Evolutionary conservation across 2,888 invertebrate genomes (phyloP).

Genomic region (Dynastes hyllus): DNA sequence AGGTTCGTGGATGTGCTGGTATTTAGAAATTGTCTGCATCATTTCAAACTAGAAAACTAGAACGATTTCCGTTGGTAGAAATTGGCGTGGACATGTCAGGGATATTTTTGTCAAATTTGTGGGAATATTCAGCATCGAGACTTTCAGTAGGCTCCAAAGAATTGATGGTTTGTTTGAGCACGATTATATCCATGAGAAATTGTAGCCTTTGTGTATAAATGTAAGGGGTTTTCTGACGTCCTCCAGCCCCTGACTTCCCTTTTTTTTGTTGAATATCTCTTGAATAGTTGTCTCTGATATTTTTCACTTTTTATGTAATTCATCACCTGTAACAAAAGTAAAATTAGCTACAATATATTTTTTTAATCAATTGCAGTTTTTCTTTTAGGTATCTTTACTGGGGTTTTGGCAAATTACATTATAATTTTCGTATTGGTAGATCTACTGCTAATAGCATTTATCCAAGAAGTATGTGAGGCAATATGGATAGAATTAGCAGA

Average conservation of each 20-base stretch:
- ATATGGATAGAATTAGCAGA: constrained; percentile 58
- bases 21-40: constrained; percentile 47
- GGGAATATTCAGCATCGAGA: constrained; percentile 35
- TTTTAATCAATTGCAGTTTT: background rate
- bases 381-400: constrained; percentile 22
- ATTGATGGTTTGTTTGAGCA: constrained; percentile 55
- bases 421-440: constrained; percentile 42
- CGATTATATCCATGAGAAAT: constrained; percentile 61
- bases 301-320: constrained; percentile 60
- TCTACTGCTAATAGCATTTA: constrained; percentile 38
- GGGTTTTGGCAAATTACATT: constrained; percentile 34
- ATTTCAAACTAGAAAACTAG: constrained; percentile 46
- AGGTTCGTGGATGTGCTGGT: constrained; percentile 12
- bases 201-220: constrained; percentile 60
- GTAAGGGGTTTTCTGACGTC: constrained; percentile 58
- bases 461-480: constrained; percentile 57
- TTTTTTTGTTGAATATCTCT: constrained; percentile 58
- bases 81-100: constrained; percentile 33
- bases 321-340: constrained; percentile 43
- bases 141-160: constrained; percentile 47
- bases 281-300: constrained; percentile 59
- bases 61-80: constrained; percentile 23
- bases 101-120: constrained; percentile 9
- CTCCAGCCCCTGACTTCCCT: constrained; percentile 57
- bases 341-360: constrained; percentile 20